Percentiles rank a stretch among this genome's conserved stretches.
Evolutionary conservation across 2,113 vertebrate genomes (phyloP).

Genomic region (Psophia crepitans): DNA sequence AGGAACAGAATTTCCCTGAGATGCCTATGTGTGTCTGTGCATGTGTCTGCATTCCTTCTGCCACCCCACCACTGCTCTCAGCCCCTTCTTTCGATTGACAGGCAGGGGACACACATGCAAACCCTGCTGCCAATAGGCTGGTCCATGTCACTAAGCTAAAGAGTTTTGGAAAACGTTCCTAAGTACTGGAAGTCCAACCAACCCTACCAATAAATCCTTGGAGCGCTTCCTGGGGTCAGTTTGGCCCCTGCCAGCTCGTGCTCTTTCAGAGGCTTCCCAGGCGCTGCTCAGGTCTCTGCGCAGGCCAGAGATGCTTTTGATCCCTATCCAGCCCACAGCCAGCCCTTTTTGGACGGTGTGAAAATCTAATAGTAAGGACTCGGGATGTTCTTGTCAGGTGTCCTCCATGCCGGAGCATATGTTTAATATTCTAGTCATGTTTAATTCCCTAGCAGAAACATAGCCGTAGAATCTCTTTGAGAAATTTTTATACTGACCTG

Average conservation of each 20-base stretch:
- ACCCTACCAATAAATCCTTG: neutral
- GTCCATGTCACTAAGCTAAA: neutral
- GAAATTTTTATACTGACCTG: slow-evolving; percentile 11
- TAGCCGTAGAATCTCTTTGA: neutral
- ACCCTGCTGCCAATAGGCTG: neutral
- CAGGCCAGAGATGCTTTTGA: neutral
- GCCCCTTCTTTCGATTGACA: neutral
- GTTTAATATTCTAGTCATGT: slow-evolving; percentile 20
- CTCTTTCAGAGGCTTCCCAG: neutral
- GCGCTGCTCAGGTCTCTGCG: neutral
- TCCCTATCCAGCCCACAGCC: neutral
- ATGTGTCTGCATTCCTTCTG: neutral
- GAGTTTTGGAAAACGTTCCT: neutral
- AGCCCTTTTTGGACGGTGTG: neutral
- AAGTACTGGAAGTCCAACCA: neutral
- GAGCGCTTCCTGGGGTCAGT: accelerated
- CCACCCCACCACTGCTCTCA: accelerated
- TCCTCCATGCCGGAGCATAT: neutral
- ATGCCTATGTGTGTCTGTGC: neutral
- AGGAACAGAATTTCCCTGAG: neutral
- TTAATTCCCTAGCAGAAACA: neutral
- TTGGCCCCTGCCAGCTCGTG: neutral
- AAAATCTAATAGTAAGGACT: neutral
- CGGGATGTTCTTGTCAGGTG: neutral
- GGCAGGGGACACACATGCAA: accelerated